Evolutionary conservation across 1,140 invertebrate species (phyloP), one percentile per base, ranked within the genome.

Genomic region (Leptopilina clavipes): DNA sequence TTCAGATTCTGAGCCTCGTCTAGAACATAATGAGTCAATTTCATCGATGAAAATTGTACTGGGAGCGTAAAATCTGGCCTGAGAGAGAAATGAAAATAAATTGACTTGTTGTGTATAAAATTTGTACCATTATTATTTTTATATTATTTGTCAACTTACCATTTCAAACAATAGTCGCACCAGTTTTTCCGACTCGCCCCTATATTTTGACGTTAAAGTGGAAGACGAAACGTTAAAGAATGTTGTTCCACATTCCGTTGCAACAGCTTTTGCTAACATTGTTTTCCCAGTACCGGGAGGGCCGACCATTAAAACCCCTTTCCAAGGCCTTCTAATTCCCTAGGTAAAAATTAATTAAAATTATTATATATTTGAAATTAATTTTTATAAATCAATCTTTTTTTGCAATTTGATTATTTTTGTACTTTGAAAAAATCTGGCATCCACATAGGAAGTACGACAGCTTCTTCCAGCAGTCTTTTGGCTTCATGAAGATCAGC

Each of bases 21-120:
- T 93, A 0, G 98, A 99, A 90, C 98, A 99, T 70, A 99, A 91
- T 6, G 98, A 99, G 92, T 99, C 99, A 76, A 99, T 99, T 93
- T 99, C 99, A 91, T 99, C 99, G 76, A 99, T 98, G 90, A 99
- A 99, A 83, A 99, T 99, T 54, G 98, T 99, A 85, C 97, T 98
- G 14, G 99, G 99, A 72, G 99, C 98, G 93, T 99, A 99, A 92
- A 99, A 99, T 82, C 98, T 92, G 6, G 98, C 98, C 96, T 97
- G 56, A 43, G 81, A 86, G 77, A 17, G 18, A 72, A 76, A 75
- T 52, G 73, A 52, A 76, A 56, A 52, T 43, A 59, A 52, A 40
- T 19, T 31, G 1, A 31, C 25, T 2, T 31, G 1, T 31, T 31
- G 25, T 31, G 1, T 31, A 31, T 72, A n/a, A n/a, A n/a, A n/a